Base-by-base conservation (phyloP, 2,797 vertebrate species). In the Sebastes trivittatus region DNA sequence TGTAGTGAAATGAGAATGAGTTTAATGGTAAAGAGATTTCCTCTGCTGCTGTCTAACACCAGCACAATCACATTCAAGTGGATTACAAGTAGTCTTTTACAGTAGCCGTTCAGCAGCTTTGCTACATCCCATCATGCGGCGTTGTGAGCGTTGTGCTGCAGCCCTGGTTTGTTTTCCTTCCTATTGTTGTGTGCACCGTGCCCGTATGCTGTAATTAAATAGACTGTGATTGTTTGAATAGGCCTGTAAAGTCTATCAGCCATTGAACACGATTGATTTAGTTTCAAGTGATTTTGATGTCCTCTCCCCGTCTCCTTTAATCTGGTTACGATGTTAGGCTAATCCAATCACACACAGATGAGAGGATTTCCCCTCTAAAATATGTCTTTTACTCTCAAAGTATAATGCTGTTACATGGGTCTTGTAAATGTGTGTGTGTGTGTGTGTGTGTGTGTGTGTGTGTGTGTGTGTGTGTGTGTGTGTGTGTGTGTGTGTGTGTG, bases 321-420 rank as follows among this genome's bases (percentile, higher is more conserved):
- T 91, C 86, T 82, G 80, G 82, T 92, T 89, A 80, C 62, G 46
- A 77, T 66, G 80, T 85, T 83, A 55, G 73, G 16, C 63, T 92
- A 93, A 94, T 94, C 91, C 90, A 92, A 85, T 95, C 93, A 81
- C 78, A 72, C 74, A 73, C 60, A 80, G 66, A 89, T 82, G 77
- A 82, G 80, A 82, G 80, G 84, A 88, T 84, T 83, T 88, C 59
- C 68, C 67, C 77, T 83, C 62, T 49, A 71, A 89, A 92, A 89
- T 89, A 82, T 87, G 79, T 85, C 78, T 82, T 72, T 79, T 74
- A 69, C 64, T 82, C 70, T 76, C 58, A 71, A 63, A 67, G 14
- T 75, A 27, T 79, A 74, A 83, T 86, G 79, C 82, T 78, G 85
- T 87, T 85, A 75, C 49, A 34, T 27, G 56, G 25, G 22, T 74